Percentiles rank a stretch among this genome's conserved stretches.
phyloP scores from a whole-genome alignment of 2,797 vertebrate species.

The Crocidura indochinensis region DNA sequence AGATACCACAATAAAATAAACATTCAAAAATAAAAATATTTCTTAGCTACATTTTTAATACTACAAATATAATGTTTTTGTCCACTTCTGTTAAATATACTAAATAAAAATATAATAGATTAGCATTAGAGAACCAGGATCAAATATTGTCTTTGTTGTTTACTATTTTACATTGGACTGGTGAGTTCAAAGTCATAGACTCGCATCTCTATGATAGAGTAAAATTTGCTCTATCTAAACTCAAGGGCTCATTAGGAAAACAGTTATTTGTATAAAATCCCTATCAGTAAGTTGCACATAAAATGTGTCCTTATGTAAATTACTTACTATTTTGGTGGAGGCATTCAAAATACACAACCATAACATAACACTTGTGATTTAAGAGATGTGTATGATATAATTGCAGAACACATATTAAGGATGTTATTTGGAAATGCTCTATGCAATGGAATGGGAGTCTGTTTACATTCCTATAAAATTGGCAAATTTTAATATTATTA shows the following conservation, averaged over 20 bases:
- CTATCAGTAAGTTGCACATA: not conserved
- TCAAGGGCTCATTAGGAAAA: not conserved
- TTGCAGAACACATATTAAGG: not conserved
- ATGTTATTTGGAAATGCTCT: not conserved
- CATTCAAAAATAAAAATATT: constrained; percentile 25
- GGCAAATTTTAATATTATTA: not conserved
- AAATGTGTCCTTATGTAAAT: not conserved
- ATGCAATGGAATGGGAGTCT: not conserved
- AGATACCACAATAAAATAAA: not conserved
- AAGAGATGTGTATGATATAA: not conserved
- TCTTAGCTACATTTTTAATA: constrained; percentile 53
- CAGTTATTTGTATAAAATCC: not conserved
- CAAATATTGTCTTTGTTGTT: not conserved
- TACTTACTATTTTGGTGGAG: not conserved
- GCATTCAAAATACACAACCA: not conserved
- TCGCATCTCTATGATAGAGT: not conserved
- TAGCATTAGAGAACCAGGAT: not conserved
- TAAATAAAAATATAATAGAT: constrained; percentile 24
- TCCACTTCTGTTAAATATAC: not conserved
- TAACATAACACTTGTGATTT: not conserved
- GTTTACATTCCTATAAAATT: constrained; percentile 15
- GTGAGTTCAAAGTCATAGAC: not conserved
- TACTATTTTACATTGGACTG: not conserved
- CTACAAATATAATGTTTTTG: not conserved
- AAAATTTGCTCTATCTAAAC: not conserved